Evolutionary conservation across 2,113 vertebrate genomes (phyloP).

Genomic region (Rallus limicola): DNA sequence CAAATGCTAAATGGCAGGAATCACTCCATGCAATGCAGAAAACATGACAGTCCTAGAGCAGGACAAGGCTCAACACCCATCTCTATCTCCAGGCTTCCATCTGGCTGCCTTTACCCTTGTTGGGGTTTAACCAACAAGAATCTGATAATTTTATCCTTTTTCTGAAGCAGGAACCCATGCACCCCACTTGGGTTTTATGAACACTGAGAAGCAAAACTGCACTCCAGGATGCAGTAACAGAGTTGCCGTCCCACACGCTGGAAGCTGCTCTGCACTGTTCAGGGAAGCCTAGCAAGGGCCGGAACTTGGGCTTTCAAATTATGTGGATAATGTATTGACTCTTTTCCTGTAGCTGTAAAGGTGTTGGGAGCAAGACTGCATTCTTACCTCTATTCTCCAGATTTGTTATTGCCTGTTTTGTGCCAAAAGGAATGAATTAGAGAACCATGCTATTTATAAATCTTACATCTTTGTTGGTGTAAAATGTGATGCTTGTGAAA

Average conservation of each 20-base stretch:
- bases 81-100: neutral
- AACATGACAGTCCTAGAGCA: neutral
- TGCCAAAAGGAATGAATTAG: neutral
- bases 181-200: neutral
- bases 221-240: neutral
- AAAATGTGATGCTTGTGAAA: neutral
- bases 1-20: neutral
- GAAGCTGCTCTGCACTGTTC: neutral
- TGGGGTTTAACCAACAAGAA: neutral
- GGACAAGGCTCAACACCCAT: neutral
- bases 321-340: neutral
- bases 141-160: neutral
- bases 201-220: neutral
- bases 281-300: neutral
- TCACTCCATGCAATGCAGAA: neutral
- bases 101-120: neutral
- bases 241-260: neutral
- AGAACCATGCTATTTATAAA: neutral
- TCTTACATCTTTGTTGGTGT: neutral
- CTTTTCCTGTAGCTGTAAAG: neutral
- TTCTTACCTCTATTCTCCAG: neutral
- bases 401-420: neutral
- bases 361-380: neutral
- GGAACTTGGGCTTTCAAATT: neutral
- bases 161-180: neutral